Evolutionary conservation across 2,888 invertebrate species (phyloP).

Genomic region (Resseliella maxima): DNA sequence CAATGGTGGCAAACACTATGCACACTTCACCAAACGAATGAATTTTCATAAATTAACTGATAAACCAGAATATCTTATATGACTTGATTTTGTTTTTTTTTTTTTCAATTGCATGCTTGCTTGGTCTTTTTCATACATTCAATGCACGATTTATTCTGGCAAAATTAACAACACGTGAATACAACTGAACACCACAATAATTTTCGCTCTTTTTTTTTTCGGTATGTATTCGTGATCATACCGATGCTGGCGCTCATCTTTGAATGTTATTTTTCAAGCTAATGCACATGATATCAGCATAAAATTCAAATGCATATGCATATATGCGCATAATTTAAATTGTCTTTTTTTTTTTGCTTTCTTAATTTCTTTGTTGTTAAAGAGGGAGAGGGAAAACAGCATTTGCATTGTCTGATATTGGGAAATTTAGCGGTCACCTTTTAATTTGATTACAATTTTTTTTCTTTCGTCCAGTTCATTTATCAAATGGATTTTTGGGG

Average conservation of each 20-base stretch:
- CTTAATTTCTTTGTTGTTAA: too few relatives aligned
- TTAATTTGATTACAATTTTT: too few relatives aligned
- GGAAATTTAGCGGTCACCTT: too few relatives aligned
- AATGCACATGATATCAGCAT: neutral
- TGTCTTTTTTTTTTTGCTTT: too few relatives aligned
- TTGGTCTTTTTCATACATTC: neutral
- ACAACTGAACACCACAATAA: neutral
- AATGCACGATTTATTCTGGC: neutral
- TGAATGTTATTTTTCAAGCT: neutral
- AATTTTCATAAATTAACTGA: conserved; percentile 43
- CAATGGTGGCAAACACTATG: neutral
- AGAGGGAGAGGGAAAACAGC: too few relatives aligned
- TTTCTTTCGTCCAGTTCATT: too few relatives aligned
- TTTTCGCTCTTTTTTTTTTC: neutral
- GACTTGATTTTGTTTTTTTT: neutral
- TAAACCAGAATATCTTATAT: neutral
- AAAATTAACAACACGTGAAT: neutral
- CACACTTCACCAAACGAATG: conserved; percentile 16
- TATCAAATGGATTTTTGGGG: too few relatives aligned
- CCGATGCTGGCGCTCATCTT: neutral
- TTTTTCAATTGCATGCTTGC: neutral
- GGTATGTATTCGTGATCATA: neutral
- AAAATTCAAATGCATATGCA: neutral
- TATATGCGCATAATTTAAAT: conserved; percentile 19
- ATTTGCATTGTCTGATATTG: too few relatives aligned